Base-by-base conservation (phyloP, 1,140 invertebrate genomes). In the Lerema accius region DNA sequence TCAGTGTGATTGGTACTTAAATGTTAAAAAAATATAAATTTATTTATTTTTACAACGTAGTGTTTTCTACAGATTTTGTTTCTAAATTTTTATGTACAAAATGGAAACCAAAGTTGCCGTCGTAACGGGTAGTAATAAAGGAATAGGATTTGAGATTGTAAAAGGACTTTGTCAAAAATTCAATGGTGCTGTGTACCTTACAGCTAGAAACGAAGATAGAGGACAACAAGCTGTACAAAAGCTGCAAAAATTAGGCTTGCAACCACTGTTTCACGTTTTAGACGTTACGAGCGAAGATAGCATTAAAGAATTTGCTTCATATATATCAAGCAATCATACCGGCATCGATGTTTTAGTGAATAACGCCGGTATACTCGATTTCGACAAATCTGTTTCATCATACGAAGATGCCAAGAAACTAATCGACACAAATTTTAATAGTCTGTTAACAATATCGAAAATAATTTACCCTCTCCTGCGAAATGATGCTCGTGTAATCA, bases 321-420 rank as follows among this genome's bases (percentile, higher is more conserved):
- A 92, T 78, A 82, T 98, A 10, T 88, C 93, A 73, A 78, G 92
- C 45, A 92, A 92, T 17, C 93, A 97, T 89, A 93, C 93, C 13
- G 95, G 96, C 10, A 85, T 98, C 15, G 96, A 98, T 92, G 82
- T 97, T 45, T 86, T 97, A 2, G 93, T 98, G 40, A 97, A 97
- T 85, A 98, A 98, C 92, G 96, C 96, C 67, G 96, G 94, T 0
- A 95, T 97, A 67, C 93, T 95, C 16, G 96, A 94, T 85, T 86
- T 86, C 60, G 88, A 89, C 71, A 93, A 94, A 13, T 92, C 92
- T 4, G 94, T 94, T 69, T 93, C 95, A 23, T 93, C 95, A 67
- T 81, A 84, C 42, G 92, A 93, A 67, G 95, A 96, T 90, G 95
- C 95, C 3, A 93, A 94, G 73, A 92, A 93, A 63, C 95, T 95